Percentiles rank a stretch among this genome's conserved stretches.
phyloP scores from a whole-genome alignment of 2,797 vertebrate species.

The Hoplostethus atlanticus region DNA sequence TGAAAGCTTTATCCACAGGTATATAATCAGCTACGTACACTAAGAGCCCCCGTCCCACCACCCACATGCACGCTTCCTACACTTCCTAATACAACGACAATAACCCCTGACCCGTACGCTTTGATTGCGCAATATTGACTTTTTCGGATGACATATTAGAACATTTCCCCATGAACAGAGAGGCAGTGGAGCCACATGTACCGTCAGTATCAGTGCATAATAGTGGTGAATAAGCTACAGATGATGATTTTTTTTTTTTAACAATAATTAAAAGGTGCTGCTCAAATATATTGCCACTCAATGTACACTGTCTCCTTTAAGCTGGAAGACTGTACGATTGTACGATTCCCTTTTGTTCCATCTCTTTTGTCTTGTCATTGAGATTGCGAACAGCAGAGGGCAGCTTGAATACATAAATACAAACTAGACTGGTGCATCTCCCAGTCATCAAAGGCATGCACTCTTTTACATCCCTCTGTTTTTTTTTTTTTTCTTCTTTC shows the following conservation, averaged over 20 bases:
- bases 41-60: conserved; percentile 3
- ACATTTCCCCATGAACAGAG: conserved; percentile 10
- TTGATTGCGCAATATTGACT: conserved; percentile 25
- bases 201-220: neutral
- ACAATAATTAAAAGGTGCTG: neutral
- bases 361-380: conserved; percentile 81
- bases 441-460: conserved; percentile 68
- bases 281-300: neutral
- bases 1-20: conserved; percentile 57
- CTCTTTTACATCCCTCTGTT: conserved; percentile 64
- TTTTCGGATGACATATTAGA: too few relatives aligned
- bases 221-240: too few relatives aligned
- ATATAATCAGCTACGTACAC: conserved; percentile 50
- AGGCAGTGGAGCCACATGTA: neutral
- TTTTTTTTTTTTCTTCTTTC: too few relatives aligned
- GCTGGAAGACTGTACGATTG: conserved; percentile 7
- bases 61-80: neutral
- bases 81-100: conserved; percentile 34
- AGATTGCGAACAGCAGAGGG: conserved; percentile 94
- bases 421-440: conserved; percentile 68
- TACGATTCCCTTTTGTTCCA: conserved; percentile 62
- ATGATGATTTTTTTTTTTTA: too few relatives aligned
- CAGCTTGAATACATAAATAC: conserved; percentile 97
- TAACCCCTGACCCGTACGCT: conserved; percentile 23
- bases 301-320: neutral